Evolutionary conservation across 1,140 invertebrate genomes (phyloP), one percentile per base, ranked within the genome.

Genomic region (Cydia strobilella): DNA sequence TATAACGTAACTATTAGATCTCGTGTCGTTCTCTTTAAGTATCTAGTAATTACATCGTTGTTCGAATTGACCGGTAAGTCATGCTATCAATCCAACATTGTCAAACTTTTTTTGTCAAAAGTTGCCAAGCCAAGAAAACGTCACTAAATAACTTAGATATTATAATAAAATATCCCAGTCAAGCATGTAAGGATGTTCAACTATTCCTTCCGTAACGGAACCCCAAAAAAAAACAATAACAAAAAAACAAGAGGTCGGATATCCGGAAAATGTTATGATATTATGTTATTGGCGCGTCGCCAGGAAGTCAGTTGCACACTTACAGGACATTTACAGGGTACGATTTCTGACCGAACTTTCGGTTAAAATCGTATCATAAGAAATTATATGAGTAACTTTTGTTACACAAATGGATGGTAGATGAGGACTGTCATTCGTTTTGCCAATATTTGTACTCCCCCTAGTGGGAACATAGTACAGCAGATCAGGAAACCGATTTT

Each of bases 281-380:
- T 69, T 69, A 69, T 39, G 35, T 39, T 69, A 39, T 69, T 69
- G 65, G 65, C 65, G 7, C 13, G 27, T 9, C 9, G 65, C 65
- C 65, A 69, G 63, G 31, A 69, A 69, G 31, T 69, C 65, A 69
- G 65, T 69, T 69, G 65, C 65, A 69, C 65, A 39, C 31, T 69
- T 42, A 20, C 42, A 31, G 15, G 27, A 6, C 35, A 39, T 31
- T 31, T 69, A 13, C 15, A 23, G 31, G 31, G 65, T 23, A 31
- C 27, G 65, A 69, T 69, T 69, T 42, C 35, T 25, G n/a, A 20
- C 0, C 12, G 6, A 51, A 51, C n/a, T n/a, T 51, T n/a, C 15
- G 13, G 4, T 1, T 15, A 51, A 51, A 51, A 51, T 12, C 12
- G 10, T 42, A 42, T 0, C 9, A 13, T 12, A 4, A 39, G 5